Conservation (phyloP, 1,140 invertebrate species). For the Caenorhabditis brenneri region DNA sequence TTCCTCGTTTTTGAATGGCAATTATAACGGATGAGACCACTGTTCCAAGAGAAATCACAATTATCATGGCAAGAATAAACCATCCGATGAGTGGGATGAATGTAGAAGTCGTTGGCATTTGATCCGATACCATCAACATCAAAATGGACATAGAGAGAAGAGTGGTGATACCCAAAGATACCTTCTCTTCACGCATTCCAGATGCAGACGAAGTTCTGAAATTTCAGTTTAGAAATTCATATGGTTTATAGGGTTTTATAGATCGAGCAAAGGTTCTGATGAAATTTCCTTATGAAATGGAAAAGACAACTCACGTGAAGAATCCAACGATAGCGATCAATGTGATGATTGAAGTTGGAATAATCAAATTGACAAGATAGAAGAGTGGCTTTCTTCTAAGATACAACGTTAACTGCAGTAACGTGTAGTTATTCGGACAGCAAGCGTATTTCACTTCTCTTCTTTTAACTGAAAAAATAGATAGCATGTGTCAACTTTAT, state of each 20-base stretch:
- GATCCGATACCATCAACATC: conserved; percentile 70
- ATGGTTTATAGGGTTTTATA: no score
- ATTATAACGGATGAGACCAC: conserved; percentile 68
- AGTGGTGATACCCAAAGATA: conserved; percentile 64
- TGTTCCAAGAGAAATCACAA: conserved; percentile 67
- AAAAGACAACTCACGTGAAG: conserved; percentile 59
- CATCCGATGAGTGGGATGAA: conserved; percentile 67
- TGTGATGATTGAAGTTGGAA: conserved; percentile 69
- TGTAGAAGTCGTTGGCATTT: conserved; percentile 70
- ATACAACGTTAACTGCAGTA: conserved; percentile 66
- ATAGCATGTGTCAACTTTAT: neutral
- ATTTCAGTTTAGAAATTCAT: no score
- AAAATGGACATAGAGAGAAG: conserved; percentile 70
- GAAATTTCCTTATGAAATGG: neutral
- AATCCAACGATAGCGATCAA: conserved; percentile 70
- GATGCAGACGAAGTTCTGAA: conserved; percentile 68
- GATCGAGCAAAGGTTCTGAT: no score
- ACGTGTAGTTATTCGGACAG: conserved; percentile 69
- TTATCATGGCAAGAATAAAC: conserved; percentile 70
- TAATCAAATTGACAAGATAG: conserved; percentile 70
- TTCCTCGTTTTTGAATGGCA: conserved; percentile 67
- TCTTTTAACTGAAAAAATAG: conserved; percentile 57
- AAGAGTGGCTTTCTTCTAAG: conserved; percentile 68
- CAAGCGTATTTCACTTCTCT: conserved; percentile 67
- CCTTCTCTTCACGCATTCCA: conserved; percentile 70